Evolutionary conservation across 2,797 vertebrate species (phyloP), one percentile per base, ranked within the genome.

Genomic region (Huso huso): DNA sequence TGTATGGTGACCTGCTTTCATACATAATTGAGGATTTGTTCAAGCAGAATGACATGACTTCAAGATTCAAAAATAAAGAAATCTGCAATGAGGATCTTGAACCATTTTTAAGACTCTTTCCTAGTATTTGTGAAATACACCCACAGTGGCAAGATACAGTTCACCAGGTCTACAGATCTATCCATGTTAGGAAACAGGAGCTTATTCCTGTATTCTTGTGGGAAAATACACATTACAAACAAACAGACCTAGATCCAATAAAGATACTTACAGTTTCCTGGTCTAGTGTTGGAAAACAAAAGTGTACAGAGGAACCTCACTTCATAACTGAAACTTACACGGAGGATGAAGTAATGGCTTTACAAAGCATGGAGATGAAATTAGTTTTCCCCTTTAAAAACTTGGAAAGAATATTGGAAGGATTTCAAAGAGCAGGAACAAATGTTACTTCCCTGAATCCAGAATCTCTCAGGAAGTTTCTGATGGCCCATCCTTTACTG

Each of bases 1-100:
- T 84, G 0, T 83, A 82, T 63, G 76, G 76, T 61, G 64, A 68
- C 6, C 77, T 85, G 53, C 79, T 85, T 49, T 59, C 68, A 37
- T 65, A 61, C 10, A n/a, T 66, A 51, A 48, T 67, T 61, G 49
- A 62, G 1, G 18, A 81, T 18, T 55, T 48, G 11, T 37, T 37
- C 61, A 62, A 6, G 55, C 81, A 0, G 71, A 75, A 18, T 18
- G 55, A 58, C 10, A 11, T 4, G 11, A 11, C 55, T 58, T n/a
- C 11, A 6, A 58, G 10, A n/a, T 58, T 58, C 55, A 1, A n/a
- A 58, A 58, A 15, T 13, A 10, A 58, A n/a, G 18, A 58, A 13
- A 10, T 3, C 6, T 58, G 55, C 18, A 18, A 18, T 58, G 55
- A 58, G 12, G 6, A 10, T 23, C 18, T 62, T 18, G 6, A 62